phyloP scores from a whole-genome alignment of 2,888 invertebrate genomes.

The Tetropium fuscum region DNA sequence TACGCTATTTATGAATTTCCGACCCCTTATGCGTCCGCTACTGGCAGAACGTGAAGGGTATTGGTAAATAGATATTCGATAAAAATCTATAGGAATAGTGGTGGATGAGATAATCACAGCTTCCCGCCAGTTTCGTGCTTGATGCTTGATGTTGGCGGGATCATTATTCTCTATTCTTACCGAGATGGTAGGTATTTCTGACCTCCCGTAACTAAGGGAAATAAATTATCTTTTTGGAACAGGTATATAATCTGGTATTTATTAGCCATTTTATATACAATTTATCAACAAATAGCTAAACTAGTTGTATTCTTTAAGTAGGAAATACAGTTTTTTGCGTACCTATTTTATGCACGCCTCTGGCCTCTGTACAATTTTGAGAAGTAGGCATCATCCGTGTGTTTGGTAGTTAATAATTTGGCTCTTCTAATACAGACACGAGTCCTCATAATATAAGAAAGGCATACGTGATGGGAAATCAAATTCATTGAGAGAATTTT shows the following conservation, averaged over 20 bases:
- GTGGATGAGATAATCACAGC: slow-evolving; percentile 10
- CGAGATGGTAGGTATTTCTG: slow-evolving; percentile 10
- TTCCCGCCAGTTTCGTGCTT: slow-evolving; percentile 17
- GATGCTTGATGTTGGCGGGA: slow-evolving; percentile 13
- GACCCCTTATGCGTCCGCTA: too few species aligned
- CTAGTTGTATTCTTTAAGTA: too few species aligned
- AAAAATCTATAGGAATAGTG: slow-evolving; percentile 11
- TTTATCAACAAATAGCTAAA: too few species aligned
- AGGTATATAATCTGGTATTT: slow-evolving; percentile 2
- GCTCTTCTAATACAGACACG: slow-evolving; percentile 1
- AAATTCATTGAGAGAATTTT: slow-evolving; percentile 35
- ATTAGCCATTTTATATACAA: background rate
- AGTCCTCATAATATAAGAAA: slow-evolving; percentile 16
- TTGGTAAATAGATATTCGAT: slow-evolving; percentile 4
- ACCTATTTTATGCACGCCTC: too few species aligned
- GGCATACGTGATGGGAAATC: slow-evolving; percentile 33
- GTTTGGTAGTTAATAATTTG: background rate
- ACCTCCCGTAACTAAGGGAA: slow-evolving; percentile 5
- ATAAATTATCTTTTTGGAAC: slow-evolving; percentile 15
- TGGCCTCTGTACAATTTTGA: too few species aligned
- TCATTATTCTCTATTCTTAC: background rate
- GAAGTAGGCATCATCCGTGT: too few species aligned
- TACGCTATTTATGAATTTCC: too few species aligned
- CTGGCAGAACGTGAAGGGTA: too few species aligned
- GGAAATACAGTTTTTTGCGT: too few species aligned